A percentile compares a stretch with the other conserved stretches of the same genome.
These are phyloP conservation scores for Sebastes diaconus DNA, from an alignment of 2,797 vertebrate species.

Conservation along the genomic window DNA sequence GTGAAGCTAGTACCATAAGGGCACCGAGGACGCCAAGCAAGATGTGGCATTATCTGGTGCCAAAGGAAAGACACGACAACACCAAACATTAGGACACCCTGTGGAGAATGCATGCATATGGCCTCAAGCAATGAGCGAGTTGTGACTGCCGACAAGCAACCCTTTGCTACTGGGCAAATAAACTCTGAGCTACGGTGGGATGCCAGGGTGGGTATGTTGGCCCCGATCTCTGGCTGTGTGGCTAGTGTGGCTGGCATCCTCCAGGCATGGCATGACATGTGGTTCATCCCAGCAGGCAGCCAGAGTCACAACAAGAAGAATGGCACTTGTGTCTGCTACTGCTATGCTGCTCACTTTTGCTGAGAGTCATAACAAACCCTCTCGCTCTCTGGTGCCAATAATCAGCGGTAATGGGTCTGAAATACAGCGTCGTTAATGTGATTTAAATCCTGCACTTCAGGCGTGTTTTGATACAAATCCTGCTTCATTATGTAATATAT, in stretches of 20 bases:
- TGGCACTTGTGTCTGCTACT: conserved; percentile 57
- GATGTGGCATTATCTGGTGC: conserved; percentile 10
- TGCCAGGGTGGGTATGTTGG: conserved; percentile 51
- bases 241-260: conserved; percentile 57
- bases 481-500: background rate
- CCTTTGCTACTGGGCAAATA: conserved; percentile 51
- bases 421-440: background rate
- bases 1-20: conserved; percentile 53
- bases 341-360: conserved; percentile 45
- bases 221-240: conserved; percentile 46
- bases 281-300: conserved; percentile 58
- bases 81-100: conserved; percentile 2
- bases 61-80: conserved; percentile 13
- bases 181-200: conserved; percentile 29
- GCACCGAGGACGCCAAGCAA: conserved; percentile 29
- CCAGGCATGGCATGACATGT: conserved; percentile 55
- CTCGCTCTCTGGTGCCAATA: background rate
- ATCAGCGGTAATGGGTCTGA: background rate
- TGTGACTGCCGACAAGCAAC: conserved; percentile 30
- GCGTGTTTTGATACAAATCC: background rate
- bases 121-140: background rate
- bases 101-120: conserved; percentile 34
- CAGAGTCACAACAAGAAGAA: conserved; percentile 56
- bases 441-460: too few species aligned
- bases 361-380: conserved; percentile 26